These are phyloP conservation scores for Blastomussa wellsi DNA, from an alignment of 92 coral and sea anemone genomes.

Conservation along the genomic window DNA sequence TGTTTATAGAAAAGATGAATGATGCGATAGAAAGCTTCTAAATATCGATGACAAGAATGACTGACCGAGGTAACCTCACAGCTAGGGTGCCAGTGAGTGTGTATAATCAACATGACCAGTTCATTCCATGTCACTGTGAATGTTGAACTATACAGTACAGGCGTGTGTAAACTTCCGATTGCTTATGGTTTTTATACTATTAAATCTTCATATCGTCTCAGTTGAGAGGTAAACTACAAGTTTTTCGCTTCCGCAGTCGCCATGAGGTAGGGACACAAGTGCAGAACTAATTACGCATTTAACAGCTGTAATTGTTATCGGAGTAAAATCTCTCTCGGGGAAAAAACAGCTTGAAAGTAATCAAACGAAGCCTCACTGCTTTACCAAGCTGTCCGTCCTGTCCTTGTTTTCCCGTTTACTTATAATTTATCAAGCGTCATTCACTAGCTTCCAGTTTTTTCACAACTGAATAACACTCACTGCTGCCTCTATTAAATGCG, in stretches of 20 bases:
- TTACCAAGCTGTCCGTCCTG: too few species aligned
- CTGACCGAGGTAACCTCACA: not conserved
- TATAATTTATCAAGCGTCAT: too few species aligned
- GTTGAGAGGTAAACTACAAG: not conserved
- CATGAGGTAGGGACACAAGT: not conserved
- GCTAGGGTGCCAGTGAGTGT: too few species aligned
- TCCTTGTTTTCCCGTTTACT: too few species aligned
- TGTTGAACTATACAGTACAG: not conserved
- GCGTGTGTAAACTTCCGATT: not conserved
- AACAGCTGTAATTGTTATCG: too few species aligned
- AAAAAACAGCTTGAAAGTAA: too few species aligned
- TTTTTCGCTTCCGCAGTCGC: not conserved
- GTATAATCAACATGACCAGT: not conserved
- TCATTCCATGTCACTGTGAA: not conserved
- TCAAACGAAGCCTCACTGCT: too few species aligned
- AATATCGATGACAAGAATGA: not conserved
- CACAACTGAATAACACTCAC: too few species aligned
- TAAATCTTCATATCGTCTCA: not conserved
- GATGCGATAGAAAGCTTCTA: not conserved
- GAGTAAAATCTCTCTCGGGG: too few species aligned
- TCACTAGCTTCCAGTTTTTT: too few species aligned
- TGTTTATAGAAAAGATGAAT: not conserved
- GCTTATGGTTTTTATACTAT: not conserved
- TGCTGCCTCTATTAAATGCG: slow-evolving; percentile 5
- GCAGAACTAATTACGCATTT: too few species aligned